A percentile compares a stretch with the other conserved stretches of the same genome.
phyloP scores from a whole-genome alignment of 2,888 invertebrate genomes.

The Macrophya alboannulata region DNA sequence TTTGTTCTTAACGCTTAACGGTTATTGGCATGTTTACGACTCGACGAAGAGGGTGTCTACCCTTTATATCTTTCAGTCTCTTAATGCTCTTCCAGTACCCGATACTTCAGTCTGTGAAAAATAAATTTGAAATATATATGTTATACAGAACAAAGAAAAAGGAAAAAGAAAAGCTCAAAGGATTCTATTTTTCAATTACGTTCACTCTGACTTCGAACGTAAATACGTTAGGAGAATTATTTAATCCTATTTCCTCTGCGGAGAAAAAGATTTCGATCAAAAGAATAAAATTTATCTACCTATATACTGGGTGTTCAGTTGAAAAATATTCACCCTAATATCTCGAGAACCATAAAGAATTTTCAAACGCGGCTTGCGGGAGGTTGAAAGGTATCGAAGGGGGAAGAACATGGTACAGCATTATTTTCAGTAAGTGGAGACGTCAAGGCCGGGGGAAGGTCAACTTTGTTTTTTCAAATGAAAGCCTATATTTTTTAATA shows the following conservation, averaged over 20 bases:
- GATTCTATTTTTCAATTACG: constrained; percentile 10
- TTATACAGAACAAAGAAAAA: not conserved
- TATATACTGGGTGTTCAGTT: too few relatives aligned
- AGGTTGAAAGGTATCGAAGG: too few relatives aligned
- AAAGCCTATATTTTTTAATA: too few relatives aligned
- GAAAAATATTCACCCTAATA: too few relatives aligned
- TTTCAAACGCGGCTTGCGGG: too few relatives aligned
- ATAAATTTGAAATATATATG: not conserved
- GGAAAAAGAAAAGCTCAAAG: not conserved
- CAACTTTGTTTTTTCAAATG: too few relatives aligned
- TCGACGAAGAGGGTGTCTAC: constrained; percentile 19
- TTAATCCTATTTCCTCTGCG: not conserved
- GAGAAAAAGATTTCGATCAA: not conserved
- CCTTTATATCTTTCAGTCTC: constrained; percentile 32
- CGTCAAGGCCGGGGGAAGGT: too few relatives aligned
- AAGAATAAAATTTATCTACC: not conserved
- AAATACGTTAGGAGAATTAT: constrained; percentile 15
- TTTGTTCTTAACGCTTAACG: constrained; percentile 46
- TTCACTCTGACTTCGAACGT: not conserved
- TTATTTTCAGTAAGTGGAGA: too few relatives aligned
- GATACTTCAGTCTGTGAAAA: not conserved
- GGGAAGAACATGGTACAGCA: too few relatives aligned
- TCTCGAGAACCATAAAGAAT: too few relatives aligned
- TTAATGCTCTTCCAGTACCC: not conserved
- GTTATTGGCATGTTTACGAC: constrained; percentile 52